Percentiles rank a stretch among this genome's conserved stretches.
Conservation (phyloP, 2,888 invertebrate species). For the Silvanus unidentatus region DNA sequence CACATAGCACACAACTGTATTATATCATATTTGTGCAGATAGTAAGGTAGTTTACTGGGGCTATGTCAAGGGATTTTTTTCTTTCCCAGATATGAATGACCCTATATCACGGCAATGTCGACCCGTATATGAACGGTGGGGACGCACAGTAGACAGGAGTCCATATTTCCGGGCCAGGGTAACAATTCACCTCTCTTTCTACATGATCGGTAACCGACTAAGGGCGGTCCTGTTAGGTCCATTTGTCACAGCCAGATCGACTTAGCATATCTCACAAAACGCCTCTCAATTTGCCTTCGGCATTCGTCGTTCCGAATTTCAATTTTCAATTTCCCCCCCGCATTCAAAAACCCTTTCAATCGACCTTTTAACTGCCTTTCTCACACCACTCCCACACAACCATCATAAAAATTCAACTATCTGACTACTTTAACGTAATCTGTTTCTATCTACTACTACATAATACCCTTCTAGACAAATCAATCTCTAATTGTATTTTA, state of each 20-base stretch:
- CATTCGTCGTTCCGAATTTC: slow-evolving; percentile 28
- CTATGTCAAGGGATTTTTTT: too few relatives aligned
- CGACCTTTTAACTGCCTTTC: slow-evolving; percentile 26
- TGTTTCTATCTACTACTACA: too few relatives aligned
- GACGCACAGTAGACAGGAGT: slow-evolving; percentile 14
- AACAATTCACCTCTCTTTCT: slow-evolving; percentile 25
- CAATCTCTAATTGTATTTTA: too few relatives aligned
- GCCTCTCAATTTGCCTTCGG: slow-evolving; percentile 47
- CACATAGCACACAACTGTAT: too few relatives aligned
- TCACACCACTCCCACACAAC: slow-evolving; percentile 10
- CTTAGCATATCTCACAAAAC: slow-evolving; percentile 26
- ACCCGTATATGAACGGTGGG: too few relatives aligned
- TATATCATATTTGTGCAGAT: too few relatives aligned
- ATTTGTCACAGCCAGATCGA: slow-evolving; percentile 31
- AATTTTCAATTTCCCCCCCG: slow-evolving; percentile 30
- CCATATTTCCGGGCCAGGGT: slow-evolving; percentile 24
- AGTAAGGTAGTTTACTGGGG: too few relatives aligned
- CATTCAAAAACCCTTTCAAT: neutral
- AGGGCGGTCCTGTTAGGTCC: slow-evolving; percentile 29
- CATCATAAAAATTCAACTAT: slow-evolving; percentile 26
- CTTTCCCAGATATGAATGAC: too few relatives aligned
- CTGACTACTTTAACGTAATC: neutral
- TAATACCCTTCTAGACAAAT: too few relatives aligned
- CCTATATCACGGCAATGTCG: too few relatives aligned
- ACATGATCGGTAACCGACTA: slow-evolving; percentile 50